Percentiles rank a stretch among this genome's conserved stretches.
Evolutionary conservation across 2,888 invertebrate species (phyloP).

Genomic region (Piscicola geometra): DNA sequence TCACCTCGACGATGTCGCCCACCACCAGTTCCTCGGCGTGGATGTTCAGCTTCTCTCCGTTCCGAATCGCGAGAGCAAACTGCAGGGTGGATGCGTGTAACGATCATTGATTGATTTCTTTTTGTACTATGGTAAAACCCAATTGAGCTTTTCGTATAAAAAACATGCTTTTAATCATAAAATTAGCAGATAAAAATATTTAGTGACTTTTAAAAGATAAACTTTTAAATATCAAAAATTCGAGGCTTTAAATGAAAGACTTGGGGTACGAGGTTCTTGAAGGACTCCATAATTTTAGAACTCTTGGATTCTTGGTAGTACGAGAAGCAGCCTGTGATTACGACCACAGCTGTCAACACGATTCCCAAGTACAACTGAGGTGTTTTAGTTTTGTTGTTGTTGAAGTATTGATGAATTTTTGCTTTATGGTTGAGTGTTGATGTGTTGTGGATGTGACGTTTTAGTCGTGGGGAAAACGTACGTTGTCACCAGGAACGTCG

Average conservation of each 20-base stretch:
- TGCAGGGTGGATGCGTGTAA: conserved; percentile 41
- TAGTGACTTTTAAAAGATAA: too few relatives aligned
- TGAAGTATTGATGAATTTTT: too few relatives aligned
- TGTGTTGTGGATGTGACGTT: not conserved
- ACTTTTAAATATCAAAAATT: too few relatives aligned
- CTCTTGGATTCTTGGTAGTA: conserved; percentile 96
- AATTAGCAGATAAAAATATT: too few relatives aligned
- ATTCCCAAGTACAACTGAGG: conserved; percentile 70
- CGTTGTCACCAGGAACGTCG: conserved; percentile 88
- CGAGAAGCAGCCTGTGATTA: conserved; percentile 96
- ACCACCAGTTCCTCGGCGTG: conserved; percentile 75
- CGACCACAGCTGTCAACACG: conserved; percentile 89
- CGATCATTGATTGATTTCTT: too few relatives aligned
- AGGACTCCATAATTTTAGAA: conserved; percentile 97
- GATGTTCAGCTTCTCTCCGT: conserved; percentile 58
- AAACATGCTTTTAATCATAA: too few relatives aligned
- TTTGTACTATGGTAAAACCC: too few relatives aligned
- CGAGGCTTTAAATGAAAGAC: too few relatives aligned
- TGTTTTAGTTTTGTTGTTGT: not conserved
- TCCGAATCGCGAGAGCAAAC: conserved; percentile 63
- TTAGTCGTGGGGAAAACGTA: conserved; percentile 31
- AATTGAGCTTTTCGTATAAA: too few relatives aligned
- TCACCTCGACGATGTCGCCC: conserved; percentile 96
- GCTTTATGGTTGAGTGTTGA: too few relatives aligned
- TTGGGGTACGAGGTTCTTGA: conserved; percentile 88